Base-by-base conservation (phyloP, 92 coral and sea anemone species). In the Isaurus tuberculatus region DNA sequence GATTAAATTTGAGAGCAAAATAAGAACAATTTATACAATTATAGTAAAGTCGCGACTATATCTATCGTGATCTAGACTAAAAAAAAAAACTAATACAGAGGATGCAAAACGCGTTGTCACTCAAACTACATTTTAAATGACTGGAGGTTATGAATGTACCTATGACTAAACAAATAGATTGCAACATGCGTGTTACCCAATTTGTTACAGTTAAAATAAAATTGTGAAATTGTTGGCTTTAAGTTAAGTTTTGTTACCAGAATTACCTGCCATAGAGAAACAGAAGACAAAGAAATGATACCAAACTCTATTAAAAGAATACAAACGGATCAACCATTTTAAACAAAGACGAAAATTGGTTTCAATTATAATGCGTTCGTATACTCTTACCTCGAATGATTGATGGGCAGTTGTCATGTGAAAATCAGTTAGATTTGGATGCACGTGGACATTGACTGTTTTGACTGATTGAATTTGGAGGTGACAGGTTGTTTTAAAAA, bases 401-500 rank as follows among this genome's bases (percentile, higher is more conserved):
- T 57, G 70, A 77, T 77, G 19, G 48, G 53, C 11, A 22, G 82
- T 77, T 77, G 64, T 57, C 69, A 57, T 57, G 32, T 77, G 53
- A 57, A 20, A 53, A 55, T 26, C 13, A n/a, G 31, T n/a, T 44
- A 33, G 30, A 9, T 13, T 15, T 57, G 17, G 3, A 19, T 22
- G 82, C 82, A 77, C 82, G 82, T 77, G 82, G 33, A 19, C 33
- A 28, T 57, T 4, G 26, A 33, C 22, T 58, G 82, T 77, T 77
- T 57, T 77, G 70, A 60, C 82, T 57, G 70, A 77, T 27, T 58
- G 55, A 25, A 20, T 23, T 77, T 57, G 3, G 26, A 44, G 67
- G 30, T 43, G 48, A 48, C 82, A 58, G 82, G 82, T 77, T 77
- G 82, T 58, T 77, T 57, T 60, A 31, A 29, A 77, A 77, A 58